Evolutionary conservation across 2,888 invertebrate species (phyloP).

Genomic region (Deilephila porcellus): DNA sequence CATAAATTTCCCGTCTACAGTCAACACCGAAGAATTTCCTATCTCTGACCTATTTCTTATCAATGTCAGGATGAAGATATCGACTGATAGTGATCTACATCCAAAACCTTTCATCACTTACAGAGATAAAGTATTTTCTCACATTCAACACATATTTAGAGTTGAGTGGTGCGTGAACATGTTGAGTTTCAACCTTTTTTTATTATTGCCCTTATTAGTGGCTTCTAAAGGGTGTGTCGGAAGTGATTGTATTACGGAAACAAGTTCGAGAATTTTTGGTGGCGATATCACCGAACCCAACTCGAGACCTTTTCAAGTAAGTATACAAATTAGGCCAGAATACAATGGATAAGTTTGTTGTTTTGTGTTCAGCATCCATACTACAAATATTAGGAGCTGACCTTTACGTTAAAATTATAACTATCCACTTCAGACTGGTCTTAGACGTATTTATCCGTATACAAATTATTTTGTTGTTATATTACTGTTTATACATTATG

Average conservation of each 20-base stretch:
- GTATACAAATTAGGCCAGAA: slow-evolving; percentile 27
- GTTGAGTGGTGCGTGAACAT: slow-evolving; percentile 43
- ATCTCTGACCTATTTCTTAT: slow-evolving; percentile 38
- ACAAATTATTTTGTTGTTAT: too few species aligned
- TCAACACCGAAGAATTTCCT: slow-evolving; percentile 3
- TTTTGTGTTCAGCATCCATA: background rate
- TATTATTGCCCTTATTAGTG: slow-evolving; percentile 52
- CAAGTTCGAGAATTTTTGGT: slow-evolving; percentile 56
- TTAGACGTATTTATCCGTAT: too few species aligned
- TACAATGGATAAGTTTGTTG: background rate
- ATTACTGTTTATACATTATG: too few species aligned
- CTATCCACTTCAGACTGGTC: too few species aligned
- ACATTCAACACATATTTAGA: slow-evolving; percentile 35
- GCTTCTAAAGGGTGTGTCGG: slow-evolving; percentile 55
- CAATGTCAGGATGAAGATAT: slow-evolving; percentile 42
- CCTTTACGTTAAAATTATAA: too few species aligned
- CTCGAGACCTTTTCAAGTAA: slow-evolving; percentile 74
- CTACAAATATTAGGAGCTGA: too few species aligned
- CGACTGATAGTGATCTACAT: slow-evolving; percentile 42
- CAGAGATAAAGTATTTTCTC: slow-evolving; percentile 51
- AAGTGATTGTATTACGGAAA: slow-evolving; percentile 44
- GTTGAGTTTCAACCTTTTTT: slow-evolving; percentile 51
- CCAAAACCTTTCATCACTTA: slow-evolving; percentile 42
- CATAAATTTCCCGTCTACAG: background rate
- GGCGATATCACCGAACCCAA: slow-evolving; percentile 62